Evolutionary conservation across 92 coral and sea anemone species (phyloP).

Genomic region (Diadumene lineata): DNA sequence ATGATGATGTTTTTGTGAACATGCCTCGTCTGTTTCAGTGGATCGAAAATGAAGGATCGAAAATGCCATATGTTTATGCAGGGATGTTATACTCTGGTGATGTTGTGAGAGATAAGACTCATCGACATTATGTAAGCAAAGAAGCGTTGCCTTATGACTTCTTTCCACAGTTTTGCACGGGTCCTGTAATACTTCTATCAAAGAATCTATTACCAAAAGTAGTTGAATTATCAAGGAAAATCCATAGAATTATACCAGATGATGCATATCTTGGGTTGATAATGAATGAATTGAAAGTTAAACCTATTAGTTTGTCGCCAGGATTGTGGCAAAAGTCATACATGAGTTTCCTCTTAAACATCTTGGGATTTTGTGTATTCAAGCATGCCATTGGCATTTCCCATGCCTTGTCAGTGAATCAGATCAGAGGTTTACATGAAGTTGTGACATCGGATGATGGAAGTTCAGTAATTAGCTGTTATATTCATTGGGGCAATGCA

Average conservation of each 20-base stretch:
- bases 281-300: constrained; percentile 50
- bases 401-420: too few relatives aligned
- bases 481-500: too few relatives aligned
- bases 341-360: constrained; percentile 32
- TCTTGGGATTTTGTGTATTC: constrained; percentile 66
- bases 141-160: constrained; percentile 45
- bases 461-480: too few relatives aligned
- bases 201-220: constrained; percentile 62
- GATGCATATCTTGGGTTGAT: constrained; percentile 80
- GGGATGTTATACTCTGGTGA: constrained; percentile 61
- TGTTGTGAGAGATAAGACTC: constrained; percentile 61
- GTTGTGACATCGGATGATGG: too few relatives aligned
- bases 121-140: constrained; percentile 68
- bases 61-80: constrained; percentile 58
- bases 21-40: constrained; percentile 69
- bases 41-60: constrained; percentile 39
- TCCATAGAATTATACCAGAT: constrained; percentile 59
- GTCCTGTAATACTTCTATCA: constrained; percentile 72
- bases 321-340: constrained; percentile 51
- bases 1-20: constrained; percentile 85
- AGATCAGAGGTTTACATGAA: too few relatives aligned
- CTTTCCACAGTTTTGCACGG: constrained; percentile 82
- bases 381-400: constrained; percentile 61
- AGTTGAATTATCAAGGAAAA: constrained; percentile 53
- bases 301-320: constrained; percentile 45